phyloP scores from a whole-genome alignment of 37 sponge, comb jelly and placozoan genomes.

The Hormiphora californensis region DNA sequence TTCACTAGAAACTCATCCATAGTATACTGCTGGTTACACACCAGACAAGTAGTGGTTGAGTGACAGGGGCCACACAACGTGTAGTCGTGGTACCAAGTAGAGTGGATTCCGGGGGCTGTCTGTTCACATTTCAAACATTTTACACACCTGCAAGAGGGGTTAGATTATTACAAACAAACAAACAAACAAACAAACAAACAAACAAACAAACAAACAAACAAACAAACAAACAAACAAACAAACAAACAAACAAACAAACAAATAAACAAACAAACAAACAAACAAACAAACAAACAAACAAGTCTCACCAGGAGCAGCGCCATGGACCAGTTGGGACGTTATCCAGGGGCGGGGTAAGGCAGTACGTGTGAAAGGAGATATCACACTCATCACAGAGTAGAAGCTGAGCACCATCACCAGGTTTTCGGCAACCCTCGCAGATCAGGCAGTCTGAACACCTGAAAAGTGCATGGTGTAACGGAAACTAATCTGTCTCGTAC shows the following conservation, averaged over 20 bases:
- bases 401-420: not conserved
- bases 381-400: conserved; percentile 50
- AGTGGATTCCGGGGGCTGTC: conserved; percentile 27
- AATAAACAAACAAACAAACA: too few relatives aligned
- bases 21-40: conserved; percentile 8
- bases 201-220: too few relatives aligned
- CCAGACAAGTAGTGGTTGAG: not conserved
- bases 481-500: too few relatives aligned
- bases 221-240: too few relatives aligned
- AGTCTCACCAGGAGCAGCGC: conserved; percentile 27
- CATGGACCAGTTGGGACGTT: conserved; percentile 41
- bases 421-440: conserved; percentile 22
- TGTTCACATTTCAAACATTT: conserved; percentile 15
- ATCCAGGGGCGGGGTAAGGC: conserved; percentile 28
- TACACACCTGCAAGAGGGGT: conserved; percentile 25
- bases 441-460: conserved; percentile 35
- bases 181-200: too few relatives aligned
- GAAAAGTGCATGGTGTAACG: too few relatives aligned
- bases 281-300: not conserved
- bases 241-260: too few relatives aligned
- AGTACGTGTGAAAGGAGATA: conserved; percentile 49
- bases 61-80: conserved; percentile 52
- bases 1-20: conserved; percentile 13
- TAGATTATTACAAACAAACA: too few relatives aligned
- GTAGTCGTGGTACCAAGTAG: conserved; percentile 48